Evolutionary conservation across 2,797 vertebrate genomes (phyloP).

Genomic region (Dallia pectoralis): DNA sequence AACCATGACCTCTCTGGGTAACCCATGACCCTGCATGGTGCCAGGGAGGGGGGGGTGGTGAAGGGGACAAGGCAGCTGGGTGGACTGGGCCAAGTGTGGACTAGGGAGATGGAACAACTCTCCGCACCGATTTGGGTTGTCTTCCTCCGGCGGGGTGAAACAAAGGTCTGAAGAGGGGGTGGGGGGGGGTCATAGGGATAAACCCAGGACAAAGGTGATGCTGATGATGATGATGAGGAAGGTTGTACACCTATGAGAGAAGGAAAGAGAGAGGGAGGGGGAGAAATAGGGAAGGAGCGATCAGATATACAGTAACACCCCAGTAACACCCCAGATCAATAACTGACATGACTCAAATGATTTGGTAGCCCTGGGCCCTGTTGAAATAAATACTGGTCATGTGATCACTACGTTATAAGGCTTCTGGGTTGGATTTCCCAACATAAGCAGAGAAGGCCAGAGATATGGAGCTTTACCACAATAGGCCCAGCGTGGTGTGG

Average conservation of each 20-base stretch:
- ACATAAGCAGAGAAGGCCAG: not conserved
- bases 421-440: not conserved
- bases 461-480: not conserved
- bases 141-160: not conserved
- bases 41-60: not conserved
- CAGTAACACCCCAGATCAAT: not conserved
- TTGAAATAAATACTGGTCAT: not conserved
- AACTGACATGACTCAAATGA: not conserved
- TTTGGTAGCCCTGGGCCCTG: not conserved
- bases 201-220: not conserved
- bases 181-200: too few species aligned
- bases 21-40: not conserved
- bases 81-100: not conserved
- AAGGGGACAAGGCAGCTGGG: not conserved
- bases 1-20: not conserved
- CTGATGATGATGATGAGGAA: not conserved
- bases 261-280: not conserved
- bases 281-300: not conserved
- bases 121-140: not conserved
- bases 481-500: not conserved
- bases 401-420: not conserved
- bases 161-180: not conserved
- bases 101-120: not conserved
- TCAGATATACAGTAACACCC: not conserved
- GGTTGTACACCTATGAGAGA: conserved; percentile 7